These are phyloP conservation scores for Psilopogon haemacephalus DNA, from an alignment of 2,113 vertebrate genomes.

Conservation along the genomic window DNA sequence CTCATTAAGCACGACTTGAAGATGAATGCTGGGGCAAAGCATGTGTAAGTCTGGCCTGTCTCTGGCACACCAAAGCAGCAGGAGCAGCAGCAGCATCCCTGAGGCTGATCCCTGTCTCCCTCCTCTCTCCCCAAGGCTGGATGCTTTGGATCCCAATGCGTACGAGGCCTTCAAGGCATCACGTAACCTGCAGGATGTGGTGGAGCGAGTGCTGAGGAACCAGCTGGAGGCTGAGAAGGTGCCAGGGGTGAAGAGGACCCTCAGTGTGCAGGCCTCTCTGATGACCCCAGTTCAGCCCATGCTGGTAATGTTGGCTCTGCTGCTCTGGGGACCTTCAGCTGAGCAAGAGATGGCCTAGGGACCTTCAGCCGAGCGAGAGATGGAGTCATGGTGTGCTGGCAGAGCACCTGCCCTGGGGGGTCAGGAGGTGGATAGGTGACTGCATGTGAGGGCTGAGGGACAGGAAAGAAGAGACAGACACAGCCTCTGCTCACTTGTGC, in stretches of 20 bases:
- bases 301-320: constrained; percentile 79
- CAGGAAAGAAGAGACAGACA: too few relatives aligned
- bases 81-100: not conserved
- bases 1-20: constrained; percentile 97
- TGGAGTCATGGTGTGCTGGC: not conserved
- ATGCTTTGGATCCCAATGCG: constrained; percentile 94
- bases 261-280: constrained; percentile 89
- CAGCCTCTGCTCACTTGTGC: too few relatives aligned
- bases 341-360: not conserved
- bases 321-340: not conserved
- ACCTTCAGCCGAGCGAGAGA: not conserved
- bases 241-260: constrained; percentile 80
- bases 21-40: constrained; percentile 97
- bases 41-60: constrained; percentile 84
- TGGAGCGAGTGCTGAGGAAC: constrained; percentile 90
- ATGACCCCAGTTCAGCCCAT: constrained; percentile 99
- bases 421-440: not conserved
- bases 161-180: constrained; percentile 98
- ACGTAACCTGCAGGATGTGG: constrained; percentile 90
- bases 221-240: constrained; percentile 83
- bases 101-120: not conserved
- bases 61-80: not conserved
- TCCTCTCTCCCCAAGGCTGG: constrained; percentile 77
- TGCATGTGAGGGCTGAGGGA: not conserved
- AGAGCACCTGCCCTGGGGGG: not conserved